phyloP scores from a whole-genome alignment of 2,888 invertebrate species.

The Reticulitermes lucifugus region DNA sequence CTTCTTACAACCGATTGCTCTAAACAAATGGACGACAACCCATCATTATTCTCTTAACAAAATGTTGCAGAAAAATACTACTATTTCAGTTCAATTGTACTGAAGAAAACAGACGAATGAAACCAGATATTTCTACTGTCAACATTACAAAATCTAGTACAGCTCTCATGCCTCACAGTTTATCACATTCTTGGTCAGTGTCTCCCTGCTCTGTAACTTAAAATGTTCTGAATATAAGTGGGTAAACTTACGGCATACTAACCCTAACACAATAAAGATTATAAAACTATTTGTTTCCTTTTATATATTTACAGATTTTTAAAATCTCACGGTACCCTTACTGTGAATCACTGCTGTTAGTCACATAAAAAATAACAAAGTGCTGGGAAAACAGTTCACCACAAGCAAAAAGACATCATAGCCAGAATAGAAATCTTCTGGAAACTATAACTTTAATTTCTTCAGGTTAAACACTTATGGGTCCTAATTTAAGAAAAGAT shows the following conservation, averaged over 20 bases:
- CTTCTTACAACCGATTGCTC: not conserved
- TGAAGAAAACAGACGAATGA: not conserved
- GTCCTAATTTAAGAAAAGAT: no score
- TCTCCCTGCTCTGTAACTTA: not conserved
- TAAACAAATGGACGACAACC: not conserved
- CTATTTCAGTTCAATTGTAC: not conserved
- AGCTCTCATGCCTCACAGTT: not conserved
- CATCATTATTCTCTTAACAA: not conserved
- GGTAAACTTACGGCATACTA: not conserved
- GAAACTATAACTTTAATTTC: no score
- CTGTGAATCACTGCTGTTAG: not conserved
- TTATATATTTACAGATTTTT: not conserved
- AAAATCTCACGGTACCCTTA: not conserved
- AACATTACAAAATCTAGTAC: not conserved
- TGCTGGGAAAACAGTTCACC: not conserved
- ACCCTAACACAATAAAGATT: not conserved
- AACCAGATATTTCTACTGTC: not conserved
- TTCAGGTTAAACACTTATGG: no score
- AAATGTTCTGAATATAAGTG: not conserved
- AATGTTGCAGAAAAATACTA: conserved; percentile 1
- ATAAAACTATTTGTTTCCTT: not conserved
- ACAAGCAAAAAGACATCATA: not conserved
- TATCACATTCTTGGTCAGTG: not conserved
- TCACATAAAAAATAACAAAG: not conserved
- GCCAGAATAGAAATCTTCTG: no score